Base-by-base conservation (phyloP, 2,113 vertebrate species). In the Pantherophis guttatus region DNA sequence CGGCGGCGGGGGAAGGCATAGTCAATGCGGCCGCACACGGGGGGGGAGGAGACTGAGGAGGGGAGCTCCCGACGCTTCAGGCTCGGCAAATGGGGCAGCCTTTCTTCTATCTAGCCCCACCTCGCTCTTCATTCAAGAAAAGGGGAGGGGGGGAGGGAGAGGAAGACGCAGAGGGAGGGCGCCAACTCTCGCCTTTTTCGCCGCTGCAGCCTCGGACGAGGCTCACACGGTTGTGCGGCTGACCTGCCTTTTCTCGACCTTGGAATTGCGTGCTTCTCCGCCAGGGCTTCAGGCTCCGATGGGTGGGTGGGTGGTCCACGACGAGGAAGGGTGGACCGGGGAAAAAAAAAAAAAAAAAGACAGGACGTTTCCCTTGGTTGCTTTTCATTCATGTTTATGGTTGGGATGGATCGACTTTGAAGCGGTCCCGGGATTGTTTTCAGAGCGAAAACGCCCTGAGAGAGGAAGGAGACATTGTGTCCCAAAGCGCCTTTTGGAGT, bases 81-180 rank as follows among this genome's bases (percentile, higher is more conserved):
- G 39, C 55, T 81, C 52, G 2, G 55, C 88, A 48, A 90, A 92
- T 59, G 89, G 81, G 90, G 90, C 70, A 29, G n/a, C 85, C 15
- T 48, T 54, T 29, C 21, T 39, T 85, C 15, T 44, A 87, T 85
- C 15, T 44, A 87, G 92, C 95, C 55, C 91, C 94, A 92, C 91
- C 92, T 94, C 94, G n/a, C 87, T 59, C 85, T 93, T 90, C 94
- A 94, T 95, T 95, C 94, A 95, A 91, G 93, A 95, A 93, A 94
- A 92, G 33, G 19, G 7, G 58, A 55, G 26, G 29, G 91, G 62
- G 3, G n/a, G 85, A 3, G 15, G 19, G 58, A 54, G 29, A 85
- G 44, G 52, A 87, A 44, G n/a, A 39, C 33, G 50, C 19, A 88
- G 55, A 33, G 13, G 50, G 48, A 13, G 29, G 91, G 5, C 50